These are phyloP conservation scores for Apaloderma vittatum DNA, from an alignment of 2,113 vertebrate genomes.

Conservation along the genomic window DNA sequence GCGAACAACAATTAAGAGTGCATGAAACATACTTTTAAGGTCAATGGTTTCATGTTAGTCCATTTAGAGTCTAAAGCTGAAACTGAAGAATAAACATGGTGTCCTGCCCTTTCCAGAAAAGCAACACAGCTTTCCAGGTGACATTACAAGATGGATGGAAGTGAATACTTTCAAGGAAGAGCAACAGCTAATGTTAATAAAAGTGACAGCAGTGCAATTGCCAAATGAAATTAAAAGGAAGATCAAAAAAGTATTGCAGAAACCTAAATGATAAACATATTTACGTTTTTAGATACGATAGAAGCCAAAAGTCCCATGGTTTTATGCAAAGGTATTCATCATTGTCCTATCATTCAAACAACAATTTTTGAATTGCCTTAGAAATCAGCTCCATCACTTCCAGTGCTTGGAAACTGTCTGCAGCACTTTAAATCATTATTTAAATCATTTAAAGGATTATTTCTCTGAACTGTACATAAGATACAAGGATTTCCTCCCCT, in stretches of 20 bases:
- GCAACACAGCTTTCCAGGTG: not conserved
- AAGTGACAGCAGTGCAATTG: not conserved
- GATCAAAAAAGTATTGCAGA: not conserved
- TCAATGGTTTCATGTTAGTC: not conserved
- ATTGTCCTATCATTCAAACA: not conserved
- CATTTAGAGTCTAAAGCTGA: not conserved
- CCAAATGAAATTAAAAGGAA: not conserved
- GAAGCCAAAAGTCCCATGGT: not conserved
- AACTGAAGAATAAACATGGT: not conserved
- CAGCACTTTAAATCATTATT: not conserved
- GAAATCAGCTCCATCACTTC: not conserved
- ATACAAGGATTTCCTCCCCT: not conserved
- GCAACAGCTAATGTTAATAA: conserved; percentile 3
- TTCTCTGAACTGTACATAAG: not conserved
- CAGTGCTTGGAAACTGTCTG: not conserved
- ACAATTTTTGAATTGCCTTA: not conserved
- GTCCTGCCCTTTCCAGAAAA: not conserved
- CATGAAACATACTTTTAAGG: not conserved
- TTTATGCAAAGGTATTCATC: not conserved
- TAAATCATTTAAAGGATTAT: not conserved
- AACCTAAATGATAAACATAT: not conserved
- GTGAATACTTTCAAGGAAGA: not conserved
- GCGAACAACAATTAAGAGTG: not conserved
- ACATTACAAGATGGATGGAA: not conserved
- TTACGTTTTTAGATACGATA: not conserved